Percentiles rank a stretch among this genome's conserved stretches.
These are phyloP conservation scores for Camelus dromedarius DNA, from an alignment of 2,113 vertebrate genomes.

Conservation along the genomic window DNA sequence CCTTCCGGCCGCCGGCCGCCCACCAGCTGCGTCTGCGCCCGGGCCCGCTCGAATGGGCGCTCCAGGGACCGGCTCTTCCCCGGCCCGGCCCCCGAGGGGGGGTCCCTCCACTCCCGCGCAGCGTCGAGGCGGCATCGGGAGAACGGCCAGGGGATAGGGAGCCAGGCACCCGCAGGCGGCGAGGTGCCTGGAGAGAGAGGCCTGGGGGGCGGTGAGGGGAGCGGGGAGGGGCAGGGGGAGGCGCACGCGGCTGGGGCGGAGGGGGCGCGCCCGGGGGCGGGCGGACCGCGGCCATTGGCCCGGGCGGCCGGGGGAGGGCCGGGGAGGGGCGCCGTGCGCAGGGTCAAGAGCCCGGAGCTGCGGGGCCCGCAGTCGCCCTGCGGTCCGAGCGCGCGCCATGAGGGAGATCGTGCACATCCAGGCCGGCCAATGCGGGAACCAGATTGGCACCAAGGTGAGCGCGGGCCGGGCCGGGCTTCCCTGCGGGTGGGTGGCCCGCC, in stretches of 20 bases:
- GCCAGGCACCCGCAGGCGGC: background rate
- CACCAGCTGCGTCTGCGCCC: no score
- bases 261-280: background rate
- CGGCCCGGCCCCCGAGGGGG: no score
- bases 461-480: background rate
- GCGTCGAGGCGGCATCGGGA: background rate
- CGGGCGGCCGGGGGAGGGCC: background rate
- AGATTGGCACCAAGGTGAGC: constrained; percentile 95
- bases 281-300: constrained; percentile 54
- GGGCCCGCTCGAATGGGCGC: background rate
- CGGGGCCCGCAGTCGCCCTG: background rate
- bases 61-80: background rate
- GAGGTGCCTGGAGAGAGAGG: background rate
- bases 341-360: background rate
- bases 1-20: background rate
- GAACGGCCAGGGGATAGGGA: background rate
- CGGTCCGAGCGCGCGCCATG: constrained; percentile 84
- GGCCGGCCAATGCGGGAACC: constrained; percentile 96
- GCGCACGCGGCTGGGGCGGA: background rate
- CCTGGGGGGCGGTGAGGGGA: accelerated
- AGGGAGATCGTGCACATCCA: constrained; percentile 97
- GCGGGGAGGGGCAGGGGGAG: background rate
- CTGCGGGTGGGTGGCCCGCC: background rate
- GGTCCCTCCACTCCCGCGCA: background rate
- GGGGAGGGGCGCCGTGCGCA: background rate